phyloP scores from a whole-genome alignment of 2,113 vertebrate species.

The Colistium nudipinnis region DNA sequence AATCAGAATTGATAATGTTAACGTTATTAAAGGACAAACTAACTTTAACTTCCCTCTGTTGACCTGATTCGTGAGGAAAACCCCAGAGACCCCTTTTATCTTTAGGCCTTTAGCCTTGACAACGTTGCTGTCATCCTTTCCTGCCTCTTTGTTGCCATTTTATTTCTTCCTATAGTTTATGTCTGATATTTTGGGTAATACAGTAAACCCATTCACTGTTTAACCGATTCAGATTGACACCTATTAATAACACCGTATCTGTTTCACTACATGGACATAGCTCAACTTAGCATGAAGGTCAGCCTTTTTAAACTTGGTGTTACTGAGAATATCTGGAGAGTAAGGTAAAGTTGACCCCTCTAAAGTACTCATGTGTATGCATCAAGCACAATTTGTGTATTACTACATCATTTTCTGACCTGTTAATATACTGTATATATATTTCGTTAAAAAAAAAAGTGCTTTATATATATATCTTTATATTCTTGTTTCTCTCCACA shows the following conservation, averaged over 20 bases:
- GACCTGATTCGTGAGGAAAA: constrained; percentile 34
- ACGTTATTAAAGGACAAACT: constrained; percentile 34
- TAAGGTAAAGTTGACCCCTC: no score
- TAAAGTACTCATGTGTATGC: no score
- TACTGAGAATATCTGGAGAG: no score
- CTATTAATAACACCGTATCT: no score
- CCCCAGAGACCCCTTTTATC: not conserved
- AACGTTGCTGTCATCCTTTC: not conserved
- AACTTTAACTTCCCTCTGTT: constrained; percentile 34
- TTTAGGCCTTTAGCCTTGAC: constrained; percentile 16
- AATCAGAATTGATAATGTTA: constrained; percentile 42
- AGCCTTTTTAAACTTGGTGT: no score
- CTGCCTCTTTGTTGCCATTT: not conserved
- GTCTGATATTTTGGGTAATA: not conserved
- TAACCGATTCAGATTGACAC: not conserved
- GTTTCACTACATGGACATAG: no score
- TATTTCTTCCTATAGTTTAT: not conserved
- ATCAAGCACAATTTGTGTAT: no score
- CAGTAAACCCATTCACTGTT: not conserved
- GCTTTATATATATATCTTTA: constrained; percentile 14
- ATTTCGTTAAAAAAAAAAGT: constrained; percentile 1
- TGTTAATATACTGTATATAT: no score
- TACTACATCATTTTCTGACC: no score
- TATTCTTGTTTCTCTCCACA: not conserved
- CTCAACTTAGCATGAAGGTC: no score